Evolutionary conservation across 1,140 invertebrate genomes (phyloP).

Genomic region (Drosophila eugracilis): DNA sequence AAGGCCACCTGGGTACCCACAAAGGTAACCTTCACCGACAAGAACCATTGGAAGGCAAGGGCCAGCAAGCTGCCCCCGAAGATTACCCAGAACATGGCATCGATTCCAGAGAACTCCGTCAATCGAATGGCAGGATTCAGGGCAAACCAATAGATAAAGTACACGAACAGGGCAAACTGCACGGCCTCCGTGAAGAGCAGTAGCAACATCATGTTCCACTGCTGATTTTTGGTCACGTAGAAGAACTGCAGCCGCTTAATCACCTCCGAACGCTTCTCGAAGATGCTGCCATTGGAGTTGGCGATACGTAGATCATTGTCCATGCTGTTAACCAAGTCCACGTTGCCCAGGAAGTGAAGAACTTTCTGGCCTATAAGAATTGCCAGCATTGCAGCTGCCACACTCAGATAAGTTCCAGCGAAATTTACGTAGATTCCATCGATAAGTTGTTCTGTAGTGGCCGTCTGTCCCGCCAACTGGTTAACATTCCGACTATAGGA

Average conservation of each 20-base stretch:
- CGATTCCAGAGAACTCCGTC: conserved; percentile 52
- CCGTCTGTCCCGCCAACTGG: conserved; percentile 35
- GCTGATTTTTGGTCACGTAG: conserved; percentile 80
- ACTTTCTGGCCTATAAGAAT: conserved; percentile 73
- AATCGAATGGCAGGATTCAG: conserved; percentile 64
- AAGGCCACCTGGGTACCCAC: conserved; percentile 59
- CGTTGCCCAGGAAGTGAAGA: conserved; percentile 64
- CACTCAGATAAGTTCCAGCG: conserved; percentile 70
- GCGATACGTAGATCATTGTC: conserved; percentile 78
- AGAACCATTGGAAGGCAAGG: conserved; percentile 52
- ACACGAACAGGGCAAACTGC: conserved; percentile 76
- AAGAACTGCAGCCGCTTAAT: conserved; percentile 80
- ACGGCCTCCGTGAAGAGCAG: conserved; percentile 75
- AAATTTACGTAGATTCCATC: conserved; percentile 78
- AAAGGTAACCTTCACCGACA: conserved; percentile 72
- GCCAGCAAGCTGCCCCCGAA: conserved; percentile 64
- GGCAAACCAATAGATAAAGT: conserved; percentile 76
- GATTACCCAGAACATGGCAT: conserved; percentile 74
- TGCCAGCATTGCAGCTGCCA: conserved; percentile 57
- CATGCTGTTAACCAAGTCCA: conserved; percentile 72
- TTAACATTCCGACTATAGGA: conserved; percentile 61
- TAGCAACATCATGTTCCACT: conserved; percentile 72
- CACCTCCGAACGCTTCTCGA: conserved; percentile 65
- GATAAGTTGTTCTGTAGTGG: conserved; percentile 53
- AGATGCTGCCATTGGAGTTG: conserved; percentile 76